phyloP scores from a whole-genome alignment of 2,888 invertebrate genomes.

The Eubasilissa splendida region DNA sequence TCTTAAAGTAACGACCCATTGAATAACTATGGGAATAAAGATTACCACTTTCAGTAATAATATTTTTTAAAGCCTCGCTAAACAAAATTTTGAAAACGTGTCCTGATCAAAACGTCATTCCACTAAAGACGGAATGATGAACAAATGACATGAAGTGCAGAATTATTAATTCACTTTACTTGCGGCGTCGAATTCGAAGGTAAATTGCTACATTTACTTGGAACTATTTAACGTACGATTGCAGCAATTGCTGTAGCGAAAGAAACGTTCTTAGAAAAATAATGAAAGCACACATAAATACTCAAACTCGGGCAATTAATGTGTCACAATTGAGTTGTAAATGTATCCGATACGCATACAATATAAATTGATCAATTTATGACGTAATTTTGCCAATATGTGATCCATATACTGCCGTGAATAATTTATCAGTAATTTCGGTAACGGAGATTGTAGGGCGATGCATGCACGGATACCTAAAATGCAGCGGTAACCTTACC shows the following conservation, averaged over 20 bases:
- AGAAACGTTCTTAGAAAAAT: constrained; percentile 15
- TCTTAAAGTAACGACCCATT: too few relatives aligned
- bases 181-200: constrained; percentile 4
- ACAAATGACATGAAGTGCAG: not conserved
- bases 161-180: constrained; percentile 5
- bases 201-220: not conserved
- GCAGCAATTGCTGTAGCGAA: not conserved
- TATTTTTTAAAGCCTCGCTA: not conserved
- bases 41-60: too few relatives aligned
- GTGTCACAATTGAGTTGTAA: constrained; percentile 8
- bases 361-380: not conserved
- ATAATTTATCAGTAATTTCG: constrained; percentile 5
- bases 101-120: not conserved
- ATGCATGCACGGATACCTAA: not conserved
- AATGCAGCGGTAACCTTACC: constrained; percentile 32
- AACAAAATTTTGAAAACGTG: not conserved
- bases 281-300: not conserved
- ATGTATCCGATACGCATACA: not conserved
- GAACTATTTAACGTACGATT: not conserved
- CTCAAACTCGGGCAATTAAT: not conserved
- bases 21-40: too few relatives aligned
- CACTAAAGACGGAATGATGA: not conserved
- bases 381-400: constrained; percentile 18
- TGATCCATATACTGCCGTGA: constrained; percentile 5
- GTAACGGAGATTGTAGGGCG: constrained; percentile 15